Conservation (phyloP, 1,140 invertebrate genomes). For the Drosophila ercepeae region DNA sequence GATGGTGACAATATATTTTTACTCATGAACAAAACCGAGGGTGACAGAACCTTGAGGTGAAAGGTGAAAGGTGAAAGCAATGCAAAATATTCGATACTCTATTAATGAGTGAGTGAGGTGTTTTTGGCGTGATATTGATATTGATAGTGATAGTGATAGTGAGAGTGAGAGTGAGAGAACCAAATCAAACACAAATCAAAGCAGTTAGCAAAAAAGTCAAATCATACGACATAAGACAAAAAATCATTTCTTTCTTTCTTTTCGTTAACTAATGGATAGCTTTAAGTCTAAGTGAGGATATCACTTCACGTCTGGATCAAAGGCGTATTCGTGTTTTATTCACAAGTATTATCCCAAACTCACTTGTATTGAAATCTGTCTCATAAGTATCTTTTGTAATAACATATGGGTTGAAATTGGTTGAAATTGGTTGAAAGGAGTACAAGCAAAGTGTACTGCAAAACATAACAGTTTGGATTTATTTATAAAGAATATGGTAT, state of each 20-base stretch:
- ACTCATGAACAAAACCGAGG: conserved; percentile 41
- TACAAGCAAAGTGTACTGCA: conserved; percentile 59
- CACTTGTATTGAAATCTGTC: conserved; percentile 84
- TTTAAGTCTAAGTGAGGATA: conserved; percentile 36
- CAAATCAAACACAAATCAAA: conserved; percentile 72
- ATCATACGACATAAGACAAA: conserved; percentile 69
- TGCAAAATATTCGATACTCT: not conserved
- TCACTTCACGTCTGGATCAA: conserved; percentile 40
- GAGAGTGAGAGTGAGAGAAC: conserved; percentile 58
- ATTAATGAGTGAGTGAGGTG: conserved; percentile 6
- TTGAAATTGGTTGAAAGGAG: conserved; percentile 49
- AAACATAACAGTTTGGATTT: conserved; percentile 53
- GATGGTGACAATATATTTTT: conserved; percentile 26
- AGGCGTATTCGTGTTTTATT: conserved; percentile 41
- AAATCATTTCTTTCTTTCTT: conserved; percentile 67
- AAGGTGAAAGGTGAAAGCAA: conserved; percentile 2
- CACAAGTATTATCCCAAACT: conserved; percentile 83
- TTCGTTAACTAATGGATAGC: conserved; percentile 14
- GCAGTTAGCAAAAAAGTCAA: conserved; percentile 69
- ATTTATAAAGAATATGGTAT: conserved; percentile 34
- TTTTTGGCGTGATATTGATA: conserved; percentile 2
- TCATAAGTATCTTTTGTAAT: conserved; percentile 84
- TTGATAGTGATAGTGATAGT: conserved; percentile 12
- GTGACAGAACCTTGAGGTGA: conserved; percentile 28
- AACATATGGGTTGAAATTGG: conserved; percentile 54